Evolutionary conservation across 1,140 invertebrate genomes (phyloP).

Genomic region (Ceratosolen solmsi): DNA sequence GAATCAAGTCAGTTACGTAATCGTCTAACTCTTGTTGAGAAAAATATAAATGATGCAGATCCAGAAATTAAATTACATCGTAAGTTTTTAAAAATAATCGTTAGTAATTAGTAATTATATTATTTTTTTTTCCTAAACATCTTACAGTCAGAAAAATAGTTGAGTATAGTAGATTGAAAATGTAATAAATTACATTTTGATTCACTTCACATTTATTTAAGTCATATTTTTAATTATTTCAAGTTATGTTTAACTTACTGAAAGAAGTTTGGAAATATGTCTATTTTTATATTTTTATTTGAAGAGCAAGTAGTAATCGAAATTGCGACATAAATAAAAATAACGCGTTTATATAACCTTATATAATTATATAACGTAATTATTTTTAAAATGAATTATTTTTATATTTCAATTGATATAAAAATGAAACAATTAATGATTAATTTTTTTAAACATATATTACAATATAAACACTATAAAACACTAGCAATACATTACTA

Average conservation of each 20-base stretch:
- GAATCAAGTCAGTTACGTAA: constrained; percentile 83
- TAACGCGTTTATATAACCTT: too few relatives aligned
- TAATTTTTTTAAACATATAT: neutral
- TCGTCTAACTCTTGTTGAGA: constrained; percentile 78
- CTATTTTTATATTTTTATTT: too few relatives aligned
- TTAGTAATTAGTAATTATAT: neutral
- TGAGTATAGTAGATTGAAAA: neutral
- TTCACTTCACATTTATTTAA: neutral
- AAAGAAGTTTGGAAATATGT: too few relatives aligned
- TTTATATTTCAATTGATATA: neutral
- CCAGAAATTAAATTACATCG: constrained; percentile 68
- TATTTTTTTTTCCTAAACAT: too few relatives aligned
- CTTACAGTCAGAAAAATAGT: neutral
- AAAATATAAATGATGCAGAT: constrained; percentile 71
- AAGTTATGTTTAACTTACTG: too few relatives aligned
- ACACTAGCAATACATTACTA: constrained; percentile 21
- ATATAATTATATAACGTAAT: too few relatives aligned
- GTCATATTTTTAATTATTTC: neutral
- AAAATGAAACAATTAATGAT: neutral
- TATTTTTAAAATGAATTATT: neutral
- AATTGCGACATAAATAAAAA: neutral
- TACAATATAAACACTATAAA: neutral
- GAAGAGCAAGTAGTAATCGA: too few relatives aligned
- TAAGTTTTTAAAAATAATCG: constrained; percentile 61
- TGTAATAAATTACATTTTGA: neutral